Conservation (phyloP, 2,113 vertebrate species). For the Notiomystis cincta region DNA sequence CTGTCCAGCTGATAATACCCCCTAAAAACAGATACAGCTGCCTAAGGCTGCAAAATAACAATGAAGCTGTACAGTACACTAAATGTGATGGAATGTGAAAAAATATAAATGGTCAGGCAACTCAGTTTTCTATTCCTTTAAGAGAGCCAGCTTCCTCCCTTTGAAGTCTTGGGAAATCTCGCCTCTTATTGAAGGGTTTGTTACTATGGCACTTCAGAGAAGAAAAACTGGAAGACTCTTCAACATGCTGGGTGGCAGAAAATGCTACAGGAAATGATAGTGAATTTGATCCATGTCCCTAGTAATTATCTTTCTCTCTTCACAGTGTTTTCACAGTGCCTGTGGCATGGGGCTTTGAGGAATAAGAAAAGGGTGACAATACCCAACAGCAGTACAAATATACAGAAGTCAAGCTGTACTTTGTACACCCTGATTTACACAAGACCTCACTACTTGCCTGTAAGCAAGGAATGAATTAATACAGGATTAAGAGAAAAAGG, state of each 20-base stretch:
- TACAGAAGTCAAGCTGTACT: not conserved
- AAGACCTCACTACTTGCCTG: constrained; percentile 6
- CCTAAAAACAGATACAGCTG: not conserved
- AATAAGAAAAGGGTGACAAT: not conserved
- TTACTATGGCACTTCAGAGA: constrained; percentile 52
- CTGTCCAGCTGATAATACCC: not conserved
- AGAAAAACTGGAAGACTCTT: constrained; percentile 30
- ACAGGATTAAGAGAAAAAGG: not conserved
- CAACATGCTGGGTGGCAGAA: not conserved
- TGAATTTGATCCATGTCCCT: not conserved
- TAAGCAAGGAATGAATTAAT: constrained; percentile 32
- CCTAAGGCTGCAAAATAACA: not conserved
- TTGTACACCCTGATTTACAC: constrained; percentile 21
- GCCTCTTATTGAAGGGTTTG: not conserved
- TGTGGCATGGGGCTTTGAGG: not conserved
- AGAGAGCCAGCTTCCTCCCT: not conserved
- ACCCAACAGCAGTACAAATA: not conserved
- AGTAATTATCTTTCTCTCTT: constrained; percentile 8
- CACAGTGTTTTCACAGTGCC: constrained; percentile 30
- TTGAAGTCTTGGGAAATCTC: not conserved
- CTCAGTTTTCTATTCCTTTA: not conserved
- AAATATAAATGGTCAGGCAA: constrained; percentile 10
- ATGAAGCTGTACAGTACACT: not conserved
- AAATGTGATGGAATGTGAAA: constrained; percentile 30
- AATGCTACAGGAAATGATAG: not conserved